Percentiles rank a stretch among this genome's conserved stretches.
These are phyloP conservation scores for Argopecten irradians DNA, from an alignment of 1,140 invertebrate genomes.

Conservation along the genomic window DNA sequence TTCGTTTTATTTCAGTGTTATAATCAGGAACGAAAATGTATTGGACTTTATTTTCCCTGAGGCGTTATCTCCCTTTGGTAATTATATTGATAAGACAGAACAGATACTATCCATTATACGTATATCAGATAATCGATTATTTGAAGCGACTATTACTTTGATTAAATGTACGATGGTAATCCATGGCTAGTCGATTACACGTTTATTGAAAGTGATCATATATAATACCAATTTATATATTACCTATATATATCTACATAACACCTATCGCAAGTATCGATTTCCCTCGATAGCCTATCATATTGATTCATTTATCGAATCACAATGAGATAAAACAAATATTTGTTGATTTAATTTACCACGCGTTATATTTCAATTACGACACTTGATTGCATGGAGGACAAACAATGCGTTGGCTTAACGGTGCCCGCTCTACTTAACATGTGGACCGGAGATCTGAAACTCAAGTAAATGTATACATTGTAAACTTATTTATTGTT, in stretches of 20 bases:
- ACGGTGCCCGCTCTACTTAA: not conserved
- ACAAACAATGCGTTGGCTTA: not conserved
- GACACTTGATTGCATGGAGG: not conserved
- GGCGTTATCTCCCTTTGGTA: not conserved
- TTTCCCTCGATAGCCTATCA: not conserved
- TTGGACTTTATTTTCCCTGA: not conserved
- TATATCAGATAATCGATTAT: not conserved
- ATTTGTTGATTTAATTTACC: conserved; percentile 19
- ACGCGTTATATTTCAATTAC: conserved; percentile 9
- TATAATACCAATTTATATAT: not conserved
- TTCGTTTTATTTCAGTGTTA: too few species aligned
- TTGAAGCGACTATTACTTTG: not conserved
- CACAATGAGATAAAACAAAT: not conserved
- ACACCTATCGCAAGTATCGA: not conserved
- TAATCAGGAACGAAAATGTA: too few species aligned
- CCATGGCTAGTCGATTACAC: not conserved
- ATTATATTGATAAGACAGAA: not conserved
- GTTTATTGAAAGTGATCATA: not conserved
- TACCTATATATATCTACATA: not conserved
- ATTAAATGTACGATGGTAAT: not conserved
- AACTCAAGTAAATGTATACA: not conserved
- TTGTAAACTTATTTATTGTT: not conserved
- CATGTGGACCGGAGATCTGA: not conserved
- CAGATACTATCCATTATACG: too few species aligned
- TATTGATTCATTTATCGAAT: not conserved